phyloP scores from a whole-genome alignment of 2,113 vertebrate species.

The Amblyornis subalaris region DNA sequence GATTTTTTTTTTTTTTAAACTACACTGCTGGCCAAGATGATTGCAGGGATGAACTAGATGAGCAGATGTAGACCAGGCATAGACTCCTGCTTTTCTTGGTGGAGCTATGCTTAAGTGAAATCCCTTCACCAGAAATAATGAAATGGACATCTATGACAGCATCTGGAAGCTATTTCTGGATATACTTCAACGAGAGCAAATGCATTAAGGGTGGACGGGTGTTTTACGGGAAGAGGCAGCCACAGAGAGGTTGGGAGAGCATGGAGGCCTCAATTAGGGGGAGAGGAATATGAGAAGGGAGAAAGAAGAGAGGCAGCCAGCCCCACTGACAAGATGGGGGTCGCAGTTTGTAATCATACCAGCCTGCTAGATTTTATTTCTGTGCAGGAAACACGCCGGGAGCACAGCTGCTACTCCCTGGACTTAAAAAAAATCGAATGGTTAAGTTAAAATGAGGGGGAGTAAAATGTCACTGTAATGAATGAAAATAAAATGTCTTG shows the following conservation, averaged over 20 bases:
- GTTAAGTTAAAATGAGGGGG: neutral
- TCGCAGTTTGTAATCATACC: neutral
- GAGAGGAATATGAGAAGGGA: neutral
- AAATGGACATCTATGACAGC: constrained; percentile 47
- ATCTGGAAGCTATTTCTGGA: constrained; percentile 57
- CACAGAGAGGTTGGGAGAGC: neutral
- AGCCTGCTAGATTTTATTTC: neutral
- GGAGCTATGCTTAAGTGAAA: constrained; percentile 24
- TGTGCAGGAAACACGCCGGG: neutral
- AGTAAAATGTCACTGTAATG: neutral
- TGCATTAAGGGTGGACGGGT: neutral
- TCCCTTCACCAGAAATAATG: constrained; percentile 38
- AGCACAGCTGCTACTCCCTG: neutral
- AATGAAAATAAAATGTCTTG: constrained; percentile 21
- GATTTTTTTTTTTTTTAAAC: neutral
- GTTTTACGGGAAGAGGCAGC: neutral
- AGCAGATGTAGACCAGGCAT: constrained; percentile 20
- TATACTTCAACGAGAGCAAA: constrained; percentile 26
- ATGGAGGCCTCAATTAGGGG: constrained; percentile 9
- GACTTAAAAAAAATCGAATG: neutral
- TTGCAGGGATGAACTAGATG: neutral
- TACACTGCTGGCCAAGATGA: neutral
- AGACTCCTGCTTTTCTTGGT: constrained; percentile 12
- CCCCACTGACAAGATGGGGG: neutral
- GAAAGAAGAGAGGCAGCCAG: neutral